Evolutionary conservation across 1,140 invertebrate genomes (phyloP).

Genomic region (Drosophila nigromelanica): DNA sequence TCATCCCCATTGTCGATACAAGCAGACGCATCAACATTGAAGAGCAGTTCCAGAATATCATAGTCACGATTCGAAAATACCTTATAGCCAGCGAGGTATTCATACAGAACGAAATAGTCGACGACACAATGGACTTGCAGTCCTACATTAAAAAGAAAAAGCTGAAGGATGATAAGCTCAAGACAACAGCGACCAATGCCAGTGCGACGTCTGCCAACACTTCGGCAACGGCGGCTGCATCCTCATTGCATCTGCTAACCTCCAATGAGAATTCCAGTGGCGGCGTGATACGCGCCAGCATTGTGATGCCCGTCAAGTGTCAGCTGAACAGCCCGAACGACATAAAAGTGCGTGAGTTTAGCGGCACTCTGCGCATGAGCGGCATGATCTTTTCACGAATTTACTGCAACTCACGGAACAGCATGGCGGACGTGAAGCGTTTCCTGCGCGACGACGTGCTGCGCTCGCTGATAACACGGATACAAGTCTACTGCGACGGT

Average conservation of each 20-base stretch:
- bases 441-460: slow-evolving; percentile 77
- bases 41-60: slow-evolving; percentile 73
- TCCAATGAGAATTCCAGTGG: slow-evolving; percentile 9
- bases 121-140: slow-evolving; percentile 71
- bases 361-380: slow-evolving; percentile 65
- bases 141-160: slow-evolving; percentile 66
- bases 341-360: slow-evolving; percentile 70
- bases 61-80: slow-evolving; percentile 64
- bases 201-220: background rate
- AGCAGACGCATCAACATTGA: slow-evolving; percentile 77
- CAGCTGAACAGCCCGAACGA: slow-evolving; percentile 56
- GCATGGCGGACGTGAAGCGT: slow-evolving; percentile 73
- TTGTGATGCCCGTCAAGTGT: slow-evolving; percentile 73
- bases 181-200: slow-evolving; percentile 26
- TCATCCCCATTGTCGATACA: slow-evolving; percentile 67
- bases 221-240: background rate
- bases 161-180: slow-evolving; percentile 50
- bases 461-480: slow-evolving; percentile 75
- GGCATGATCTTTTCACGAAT: slow-evolving; percentile 73
- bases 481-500: slow-evolving; percentile 82
- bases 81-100: slow-evolving; percentile 76
- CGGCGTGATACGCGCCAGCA: slow-evolving; percentile 58
- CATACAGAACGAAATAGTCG: slow-evolving; percentile 69
- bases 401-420: slow-evolving; percentile 69
- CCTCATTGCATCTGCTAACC: slow-evolving; percentile 40